Conservation (phyloP, 2,888 invertebrate species). For the Latheticus oryzae region DNA sequence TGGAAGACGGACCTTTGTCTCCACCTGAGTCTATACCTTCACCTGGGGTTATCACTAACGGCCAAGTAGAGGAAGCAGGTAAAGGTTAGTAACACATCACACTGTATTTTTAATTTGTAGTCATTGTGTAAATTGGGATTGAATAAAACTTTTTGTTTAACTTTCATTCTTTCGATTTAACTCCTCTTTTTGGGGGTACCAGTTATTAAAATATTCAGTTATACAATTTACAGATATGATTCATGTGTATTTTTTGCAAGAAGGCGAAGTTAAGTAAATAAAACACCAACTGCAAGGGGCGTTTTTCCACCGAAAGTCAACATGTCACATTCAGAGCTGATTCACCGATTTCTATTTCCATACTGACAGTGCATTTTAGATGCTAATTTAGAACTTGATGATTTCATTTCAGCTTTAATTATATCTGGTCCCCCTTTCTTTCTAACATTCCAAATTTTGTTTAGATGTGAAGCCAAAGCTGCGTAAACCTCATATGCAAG, state of each 20-base stretch:
- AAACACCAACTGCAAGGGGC: too few species aligned
- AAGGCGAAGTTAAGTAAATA: too few species aligned
- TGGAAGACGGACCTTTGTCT: constrained; percentile 56
- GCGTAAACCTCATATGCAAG: constrained; percentile 59
- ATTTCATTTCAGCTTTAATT: constrained; percentile 7
- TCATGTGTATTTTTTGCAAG: too few species aligned
- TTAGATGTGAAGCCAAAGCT: constrained; percentile 46
- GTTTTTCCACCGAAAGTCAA: too few species aligned
- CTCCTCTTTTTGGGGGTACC: constrained; percentile 29
- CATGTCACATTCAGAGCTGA: too few species aligned
- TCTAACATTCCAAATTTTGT: constrained; percentile 26
- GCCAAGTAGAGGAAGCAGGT: constrained; percentile 50
- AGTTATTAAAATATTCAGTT: not conserved
- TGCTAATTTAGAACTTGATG: constrained; percentile 10
- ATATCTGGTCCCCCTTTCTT: constrained; percentile 17
- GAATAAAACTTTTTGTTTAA: constrained; percentile 32
- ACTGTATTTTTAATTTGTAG: constrained; percentile 30
- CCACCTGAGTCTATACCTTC: constrained; percentile 60
- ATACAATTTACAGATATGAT: constrained; percentile 2
- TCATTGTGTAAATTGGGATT: constrained; percentile 35
- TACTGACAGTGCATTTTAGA: too few species aligned
- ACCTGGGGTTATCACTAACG: constrained; percentile 53
- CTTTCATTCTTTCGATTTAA: constrained; percentile 35
- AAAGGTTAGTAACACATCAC: constrained; percentile 41
- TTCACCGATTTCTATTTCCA: not conserved